Base-by-base conservation (phyloP, 2,888 invertebrate species). In the Ochropleura leucogaster region DNA sequence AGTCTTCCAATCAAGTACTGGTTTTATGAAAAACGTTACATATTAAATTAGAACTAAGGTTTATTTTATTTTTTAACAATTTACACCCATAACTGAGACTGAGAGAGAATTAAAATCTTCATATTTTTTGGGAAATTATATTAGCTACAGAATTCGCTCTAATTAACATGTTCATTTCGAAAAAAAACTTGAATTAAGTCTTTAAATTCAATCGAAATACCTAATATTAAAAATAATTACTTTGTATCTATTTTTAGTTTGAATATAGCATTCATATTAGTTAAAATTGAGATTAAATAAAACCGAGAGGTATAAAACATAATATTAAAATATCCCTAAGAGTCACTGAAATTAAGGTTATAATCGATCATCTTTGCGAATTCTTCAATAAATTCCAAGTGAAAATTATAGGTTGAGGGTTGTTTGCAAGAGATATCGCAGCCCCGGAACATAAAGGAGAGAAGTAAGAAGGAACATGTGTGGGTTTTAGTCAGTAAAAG, bases 371-470 rank as follows among this genome's bases (percentile, higher is more conserved):
- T 8, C 64, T 20, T 14, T 20, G n/a, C 16, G 5, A 14, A 8
- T 42, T 51, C 49, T 4, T 42, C 18, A n/a, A 16, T 70, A 30
- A 3, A 18, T 59, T 57, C 18, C 57, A 72, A 70, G 40, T 57
- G 1, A 70, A 72, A 68, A 44, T 44, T 68, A 40, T 8, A 30
- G n/a, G n/a, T n/a, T n/a, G n/a, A n/a, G n/a, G n/a, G 30, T 30
- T 30, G 1, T 30, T 30, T 3, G 30, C 1, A 30, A 30, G 30
- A 30, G 30, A 30, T 30, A 30, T 3, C 30, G 30, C 30, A 30
- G n/a, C n/a, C n/a, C n/a, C n/a, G n/a, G 30, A 30, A 2, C 30
- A 30, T 30, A 30, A 30, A 30, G 30, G 30, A 3, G 1, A 30
- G 3, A 30, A 30, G n/a, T n/a, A 30, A 30, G 30, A 30, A 30